A percentile compares a stretch with the other conserved stretches of the same genome.
Evolutionary conservation across 2,888 invertebrate species (phyloP).

Genomic region (Norana najaformis): DNA sequence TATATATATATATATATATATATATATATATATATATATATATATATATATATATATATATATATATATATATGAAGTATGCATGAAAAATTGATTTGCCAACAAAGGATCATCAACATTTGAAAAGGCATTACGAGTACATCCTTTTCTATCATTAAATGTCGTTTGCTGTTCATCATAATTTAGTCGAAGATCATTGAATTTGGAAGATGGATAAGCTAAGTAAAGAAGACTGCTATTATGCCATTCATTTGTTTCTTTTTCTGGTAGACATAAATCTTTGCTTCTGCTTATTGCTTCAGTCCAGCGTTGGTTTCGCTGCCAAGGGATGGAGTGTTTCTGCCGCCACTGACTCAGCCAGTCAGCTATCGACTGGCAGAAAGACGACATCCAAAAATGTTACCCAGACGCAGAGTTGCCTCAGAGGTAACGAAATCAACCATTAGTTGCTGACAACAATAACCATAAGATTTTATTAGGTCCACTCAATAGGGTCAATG

Average conservation of each 20-base stretch:
- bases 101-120: slow-evolving; percentile 13
- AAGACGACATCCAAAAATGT: not conserved
- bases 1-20: slow-evolving; percentile 13
- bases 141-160: not conserved
- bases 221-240: not conserved
- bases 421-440: not conserved
- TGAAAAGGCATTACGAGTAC: not conserved
- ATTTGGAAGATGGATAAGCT: not conserved
- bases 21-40: not conserved
- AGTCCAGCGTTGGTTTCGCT: slow-evolving; percentile 60
- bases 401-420: slow-evolving; percentile 2
- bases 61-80: not conserved
- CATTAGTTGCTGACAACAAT: not conserved
- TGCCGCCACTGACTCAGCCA: slow-evolving; percentile 60
- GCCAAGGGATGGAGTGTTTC: slow-evolving; percentile 52
- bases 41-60: not conserved
- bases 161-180: not conserved
- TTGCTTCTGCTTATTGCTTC: slow-evolving; percentile 31
- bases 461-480: not conserved
- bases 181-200: slow-evolving; percentile 5
- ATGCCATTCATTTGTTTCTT: not conserved
- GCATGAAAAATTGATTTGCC: too few relatives aligned
- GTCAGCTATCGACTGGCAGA: slow-evolving; percentile 40
- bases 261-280: not conserved
- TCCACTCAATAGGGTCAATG: not conserved